phyloP scores from a whole-genome alignment of 2,888 invertebrate species.

The Stenodera caucasica region DNA sequence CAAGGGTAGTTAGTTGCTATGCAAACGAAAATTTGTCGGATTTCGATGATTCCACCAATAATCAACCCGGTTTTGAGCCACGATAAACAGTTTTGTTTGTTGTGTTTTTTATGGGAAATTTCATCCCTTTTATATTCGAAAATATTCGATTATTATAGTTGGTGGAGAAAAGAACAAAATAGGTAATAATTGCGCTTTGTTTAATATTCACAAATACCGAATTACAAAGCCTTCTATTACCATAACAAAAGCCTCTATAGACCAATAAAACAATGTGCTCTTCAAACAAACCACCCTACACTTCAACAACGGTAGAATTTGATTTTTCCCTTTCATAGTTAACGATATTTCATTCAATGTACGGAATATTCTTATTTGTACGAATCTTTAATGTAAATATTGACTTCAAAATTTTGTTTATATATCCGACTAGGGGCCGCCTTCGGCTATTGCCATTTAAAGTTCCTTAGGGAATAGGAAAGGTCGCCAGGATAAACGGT shows the following conservation, averaged over 20 bases:
- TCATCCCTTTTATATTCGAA: constrained; percentile 9
- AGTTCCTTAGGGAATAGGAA: constrained; percentile 10
- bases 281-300: neutral
- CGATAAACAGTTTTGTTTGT: neutral
- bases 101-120: constrained; percentile 2
- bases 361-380: neutral
- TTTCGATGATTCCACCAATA: constrained; percentile 3
- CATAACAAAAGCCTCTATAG: constrained; percentile 32
- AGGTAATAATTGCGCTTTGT: constrained; percentile 17
- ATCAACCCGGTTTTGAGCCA: neutral
- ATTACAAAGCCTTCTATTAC: constrained; percentile 29
- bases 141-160: constrained; percentile 1
- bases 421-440: constrained; percentile 7
- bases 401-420: constrained; percentile 5
- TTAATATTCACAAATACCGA: constrained; percentile 28
- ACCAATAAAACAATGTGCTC: constrained; percentile 37
- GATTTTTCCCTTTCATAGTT: neutral
- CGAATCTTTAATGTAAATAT: neutral
- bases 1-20: constrained; percentile 13
- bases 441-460: constrained; percentile 27
- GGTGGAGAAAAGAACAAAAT: neutral
- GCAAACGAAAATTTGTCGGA: neutral
- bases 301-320: neutral
- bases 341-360: no score
- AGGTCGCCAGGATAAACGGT: constrained; percentile 30